These are phyloP conservation scores for Ceriagrion tenellum DNA, from an alignment of 2,888 invertebrate species.

Conservation along the genomic window DNA sequence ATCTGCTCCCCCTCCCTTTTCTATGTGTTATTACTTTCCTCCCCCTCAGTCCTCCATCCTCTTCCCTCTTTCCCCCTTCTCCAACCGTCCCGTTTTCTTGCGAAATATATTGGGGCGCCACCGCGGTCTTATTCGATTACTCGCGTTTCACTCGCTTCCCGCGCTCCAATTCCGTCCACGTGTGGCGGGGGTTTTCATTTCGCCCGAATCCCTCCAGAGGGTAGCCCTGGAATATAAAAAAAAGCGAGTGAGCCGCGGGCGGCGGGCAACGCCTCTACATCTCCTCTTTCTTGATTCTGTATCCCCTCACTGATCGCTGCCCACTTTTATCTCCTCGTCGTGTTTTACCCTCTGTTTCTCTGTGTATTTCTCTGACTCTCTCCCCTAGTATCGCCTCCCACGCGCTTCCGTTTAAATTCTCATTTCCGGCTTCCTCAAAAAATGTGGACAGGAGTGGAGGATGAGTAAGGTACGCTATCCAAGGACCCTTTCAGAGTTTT, in stretches of 20 bases:
- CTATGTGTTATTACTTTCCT: neutral
- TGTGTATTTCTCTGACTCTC: neutral
- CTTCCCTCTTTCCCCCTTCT: neutral
- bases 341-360: neutral
- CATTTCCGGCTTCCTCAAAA: neutral
- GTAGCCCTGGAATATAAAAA: neutral
- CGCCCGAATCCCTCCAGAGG: slow-evolving; percentile 40
- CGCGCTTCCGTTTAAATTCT: neutral
- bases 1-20: too few species aligned
- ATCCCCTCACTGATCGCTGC: neutral
- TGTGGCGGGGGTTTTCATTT: slow-evolving; percentile 44
- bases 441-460: neutral
- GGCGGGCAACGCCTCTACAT: neutral
- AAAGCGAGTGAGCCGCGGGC: neutral
- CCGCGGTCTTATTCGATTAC: slow-evolving; percentile 7
- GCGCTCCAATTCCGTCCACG: slow-evolving; percentile 20
- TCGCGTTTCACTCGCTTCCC: neutral
- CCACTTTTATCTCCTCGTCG: neutral
- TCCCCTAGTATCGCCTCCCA: neutral
- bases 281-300: neutral
- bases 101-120: neutral
- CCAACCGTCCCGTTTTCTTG: neutral
- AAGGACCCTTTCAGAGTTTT: neutral
- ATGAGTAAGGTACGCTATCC: neutral
- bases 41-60: neutral